Evolutionary conservation across 2,113 vertebrate genomes (phyloP), one percentile per base, ranked within the genome.

Genomic region (Amphiprion percula): DNA sequence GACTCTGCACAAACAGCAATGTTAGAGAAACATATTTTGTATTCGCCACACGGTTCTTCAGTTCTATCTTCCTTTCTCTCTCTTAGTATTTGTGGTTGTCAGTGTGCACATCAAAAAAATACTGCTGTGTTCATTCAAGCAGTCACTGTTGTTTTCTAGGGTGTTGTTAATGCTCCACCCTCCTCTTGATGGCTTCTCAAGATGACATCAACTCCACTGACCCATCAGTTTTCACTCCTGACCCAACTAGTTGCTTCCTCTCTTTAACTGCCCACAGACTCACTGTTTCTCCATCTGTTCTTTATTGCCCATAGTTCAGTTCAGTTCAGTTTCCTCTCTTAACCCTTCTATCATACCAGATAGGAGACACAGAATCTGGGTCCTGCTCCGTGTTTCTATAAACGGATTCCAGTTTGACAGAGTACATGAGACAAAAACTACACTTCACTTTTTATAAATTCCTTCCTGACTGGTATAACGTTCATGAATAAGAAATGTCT

Each of bases 131-230:
- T 68, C 11, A 66, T 68, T 63, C 6, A 50, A 44, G 14, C 17
- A 44, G 39, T 49, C 21, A 26, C 12, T 2, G 5, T 68, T 62
- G 50, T 84, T 84, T 81, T 73, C 78, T 64, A 47, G 54, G 62
- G 74, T 74, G 61, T 58, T 55, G 63, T 74, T 73, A 88, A 56
- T 3, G 44, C 68, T 74, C 71, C 71, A 26, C 76, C 80, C 66
- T 74, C 28, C 61, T 77, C 79, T 70, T 91, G 91, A 91, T 90
- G 84, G 80, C 77, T 90, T 91, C 86, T 91, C 87, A 91, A 92
- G 88, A 91, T 71, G 79, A 86, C 80, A 80, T 74, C 86, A 75
- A 62, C 64, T 75, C 68, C 58, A 77, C 37, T 77, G 88, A 90
- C 89, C 83, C 74, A 79, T 86, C 78, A 71, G 59, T 77, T 77